Percentiles rank a stretch among this genome's conserved stretches.
Conservation (phyloP, 2,888 invertebrate species). For the Gerosis bhagava region DNA sequence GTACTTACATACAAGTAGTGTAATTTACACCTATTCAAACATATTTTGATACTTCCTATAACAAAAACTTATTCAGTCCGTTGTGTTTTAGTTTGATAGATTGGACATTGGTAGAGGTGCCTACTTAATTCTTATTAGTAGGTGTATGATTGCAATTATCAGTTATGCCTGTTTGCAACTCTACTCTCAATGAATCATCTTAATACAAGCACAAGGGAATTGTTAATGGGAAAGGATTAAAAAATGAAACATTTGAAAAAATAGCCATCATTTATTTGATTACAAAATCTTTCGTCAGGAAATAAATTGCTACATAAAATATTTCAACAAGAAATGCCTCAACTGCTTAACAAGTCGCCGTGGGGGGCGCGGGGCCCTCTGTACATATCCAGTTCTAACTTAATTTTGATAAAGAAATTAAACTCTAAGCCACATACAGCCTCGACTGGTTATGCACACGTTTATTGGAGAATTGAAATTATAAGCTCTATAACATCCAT, state of each 20-base stretch:
- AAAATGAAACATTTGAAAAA: conserved; percentile 43
- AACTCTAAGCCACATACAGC: conserved; percentile 34
- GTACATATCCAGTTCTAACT: conserved; percentile 15
- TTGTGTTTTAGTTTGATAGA: too few relatives aligned
- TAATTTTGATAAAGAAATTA: conserved; percentile 26
- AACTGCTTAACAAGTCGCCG: conserved; percentile 43
- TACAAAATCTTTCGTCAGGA: conserved; percentile 76
- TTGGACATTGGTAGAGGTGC: too few relatives aligned
- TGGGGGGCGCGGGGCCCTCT: conserved; percentile 11
- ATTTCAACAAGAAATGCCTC: conserved; percentile 71
- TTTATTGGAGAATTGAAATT: conserved; percentile 28
- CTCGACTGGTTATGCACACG: conserved; percentile 33
- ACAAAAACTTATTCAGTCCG: too few relatives aligned
- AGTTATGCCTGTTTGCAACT: too few relatives aligned
- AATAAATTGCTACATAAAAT: conserved; percentile 77
- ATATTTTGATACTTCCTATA: too few relatives aligned
- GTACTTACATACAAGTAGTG: too few relatives aligned
- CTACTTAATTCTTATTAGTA: too few relatives aligned
- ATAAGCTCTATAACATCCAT: conserved; percentile 31
- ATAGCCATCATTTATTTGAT: conserved; percentile 80
- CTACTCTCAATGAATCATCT: too few relatives aligned
- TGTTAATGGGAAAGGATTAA: too few relatives aligned
- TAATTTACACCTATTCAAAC: too few relatives aligned
- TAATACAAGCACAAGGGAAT: too few relatives aligned
- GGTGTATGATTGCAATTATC: too few relatives aligned